A percentile compares a stretch with the other conserved stretches of the same genome.
phyloP scores from a whole-genome alignment of 2,113 vertebrate genomes.

The Catharus fuscescens region DNA sequence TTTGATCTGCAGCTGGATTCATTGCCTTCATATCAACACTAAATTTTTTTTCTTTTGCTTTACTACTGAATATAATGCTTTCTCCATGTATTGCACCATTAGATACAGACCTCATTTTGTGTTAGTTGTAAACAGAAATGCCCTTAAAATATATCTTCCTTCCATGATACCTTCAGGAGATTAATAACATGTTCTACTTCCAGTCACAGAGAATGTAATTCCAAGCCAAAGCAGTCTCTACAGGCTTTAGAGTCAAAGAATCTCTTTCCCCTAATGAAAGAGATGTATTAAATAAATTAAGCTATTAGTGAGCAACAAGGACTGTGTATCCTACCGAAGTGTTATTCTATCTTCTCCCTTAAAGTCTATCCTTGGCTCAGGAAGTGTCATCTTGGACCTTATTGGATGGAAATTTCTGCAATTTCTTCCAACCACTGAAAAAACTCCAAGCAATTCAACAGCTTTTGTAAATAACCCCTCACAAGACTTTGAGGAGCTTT shows the following conservation, averaged over 20 bases:
- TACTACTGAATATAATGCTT: not conserved
- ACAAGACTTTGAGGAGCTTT: not conserved
- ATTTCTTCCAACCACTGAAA: not conserved
- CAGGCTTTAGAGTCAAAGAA: constrained; percentile 1
- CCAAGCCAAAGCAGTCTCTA: not conserved
- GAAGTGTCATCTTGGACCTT: not conserved
- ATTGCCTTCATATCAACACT: not conserved
- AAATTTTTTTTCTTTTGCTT: not conserved
- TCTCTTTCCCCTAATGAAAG: not conserved
- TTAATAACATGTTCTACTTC: not conserved
- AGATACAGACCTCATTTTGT: not conserved
- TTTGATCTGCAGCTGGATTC: not conserved
- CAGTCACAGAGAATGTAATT: not conserved
- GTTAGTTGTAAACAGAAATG: not conserved
- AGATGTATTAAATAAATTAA: constrained; percentile 13
- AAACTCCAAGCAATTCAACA: not conserved
- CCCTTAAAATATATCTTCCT: not conserved
- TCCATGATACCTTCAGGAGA: not conserved
- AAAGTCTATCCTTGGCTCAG: not conserved
- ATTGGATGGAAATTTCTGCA: not conserved
- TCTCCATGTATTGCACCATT: not conserved
- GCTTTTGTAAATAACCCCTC: not conserved
- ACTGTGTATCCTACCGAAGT: not conserved
- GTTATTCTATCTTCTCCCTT: not conserved
- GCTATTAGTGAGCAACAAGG: not conserved